Conservation (phyloP, 1,140 invertebrate species). For the Drosophila melanogaster region Release_6_plus_ISO1_MT NT_037436.4:5373501-5374000, state of each 20-base stretch:
- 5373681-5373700: constrained; percentile 20
- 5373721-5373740: constrained; percentile 52
- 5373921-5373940: not conserved
- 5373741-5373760: constrained; percentile 5
- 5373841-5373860: constrained; percentile 5
- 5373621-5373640: not conserved
- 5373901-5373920: constrained; percentile 54
- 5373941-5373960: not conserved
- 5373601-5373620: no score
- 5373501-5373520: no score
- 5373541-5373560: no score
- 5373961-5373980: not conserved
- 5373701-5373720: constrained; percentile 36
- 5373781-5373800: constrained; percentile 75
- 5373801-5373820: constrained; percentile 7
- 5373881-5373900: constrained; percentile 78
- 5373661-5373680: constrained; percentile 5
- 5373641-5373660: not conserved
- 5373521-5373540: no score
- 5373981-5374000: no score
- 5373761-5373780: constrained; percentile 64
- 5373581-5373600: no score
- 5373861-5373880: constrained; percentile 69
- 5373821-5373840: constrained; percentile 10
- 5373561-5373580: no score